Evolutionary conservation across 1,140 invertebrate species (phyloP), one percentile per base, ranked within the genome.

Genomic region (Camponotus pennsylvanicus): DNA sequence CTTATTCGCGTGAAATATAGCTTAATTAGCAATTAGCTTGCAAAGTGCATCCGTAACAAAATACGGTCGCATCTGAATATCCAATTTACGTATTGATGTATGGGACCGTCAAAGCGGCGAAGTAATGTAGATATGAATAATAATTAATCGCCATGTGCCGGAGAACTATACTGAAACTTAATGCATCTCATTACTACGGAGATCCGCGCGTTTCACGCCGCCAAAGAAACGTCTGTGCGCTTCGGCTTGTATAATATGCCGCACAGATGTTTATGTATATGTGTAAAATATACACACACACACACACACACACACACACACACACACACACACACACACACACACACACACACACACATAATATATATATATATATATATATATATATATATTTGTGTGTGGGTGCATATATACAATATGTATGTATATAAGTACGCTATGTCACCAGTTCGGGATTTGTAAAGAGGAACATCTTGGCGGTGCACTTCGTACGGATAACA

Each of bases 111-210:
- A 63, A 34, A 67, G 71, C 64, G 57, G 37, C 59, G 18, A 88
- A 78, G 82, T 83, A 71, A 71, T 66, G 52, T 61, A 78, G 70
- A 76, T 90, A 87, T 91, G 90, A 92, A 92, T 89, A 92, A 88
- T 92, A 91, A 92, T 91, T 92, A 91, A 92, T 90, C 85, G 86
- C 45, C 71, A 73, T 52, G 49, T 52, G 64, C 67, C 34, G 57
- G 52, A 49, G 79, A 86, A 89, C 89, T 83, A 85, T 75, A 80
- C 66, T 66, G 40, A 88, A 91, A 91, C 85, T 91, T 90, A 86
- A 91, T 89, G 91, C 88, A 90, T 91, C 86, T 91, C 89, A 91
- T 91, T 91, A 91, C 78, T 49, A 37, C 59, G 42, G 40, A 77
- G 34, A 71, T 32, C 42, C 66, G 59, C 57, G 71, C 85, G 76